These are phyloP conservation scores for Cynoglossus semilaevis DNA, from an alignment of 2,113 vertebrate species.

Conservation along the genomic window DNA sequence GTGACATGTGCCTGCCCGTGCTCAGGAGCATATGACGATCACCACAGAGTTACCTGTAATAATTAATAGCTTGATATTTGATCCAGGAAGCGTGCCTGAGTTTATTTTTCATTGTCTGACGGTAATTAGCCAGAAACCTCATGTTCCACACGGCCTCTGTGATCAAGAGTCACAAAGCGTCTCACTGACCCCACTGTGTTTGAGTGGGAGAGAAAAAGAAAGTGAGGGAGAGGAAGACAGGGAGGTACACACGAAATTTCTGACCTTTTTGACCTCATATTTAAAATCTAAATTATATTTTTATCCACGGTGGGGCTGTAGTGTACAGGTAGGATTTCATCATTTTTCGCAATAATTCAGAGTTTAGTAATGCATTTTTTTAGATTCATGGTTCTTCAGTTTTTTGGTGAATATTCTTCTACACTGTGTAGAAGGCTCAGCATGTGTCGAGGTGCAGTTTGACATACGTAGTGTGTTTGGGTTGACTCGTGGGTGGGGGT, in stretches of 20 bases:
- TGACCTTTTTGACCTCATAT: too few relatives aligned
- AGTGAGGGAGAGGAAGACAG: neutral
- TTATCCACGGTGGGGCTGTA: too few relatives aligned
- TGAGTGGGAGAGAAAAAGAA: conserved; percentile 9
- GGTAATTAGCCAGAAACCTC: conserved; percentile 27
- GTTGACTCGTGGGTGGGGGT: neutral
- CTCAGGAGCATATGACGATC: conserved; percentile 25
- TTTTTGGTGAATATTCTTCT: too few relatives aligned
- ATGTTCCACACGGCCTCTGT: conserved; percentile 5
- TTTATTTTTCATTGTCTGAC: conserved; percentile 40
- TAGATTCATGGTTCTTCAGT: too few relatives aligned
- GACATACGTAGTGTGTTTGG: neutral
- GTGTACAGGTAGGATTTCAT: too few relatives aligned
- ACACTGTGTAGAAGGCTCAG: neutral
- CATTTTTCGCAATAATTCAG: too few relatives aligned
- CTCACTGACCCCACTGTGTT: too few relatives aligned
- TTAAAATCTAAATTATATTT: too few relatives aligned
- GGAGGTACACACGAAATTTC: too few relatives aligned
- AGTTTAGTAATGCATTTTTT: too few relatives aligned
- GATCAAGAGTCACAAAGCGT: too few relatives aligned
- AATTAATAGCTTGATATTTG: conserved; percentile 69
- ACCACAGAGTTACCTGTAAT: conserved; percentile 45
- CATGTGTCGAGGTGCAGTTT: conserved; percentile 1
- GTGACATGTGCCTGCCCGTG: conserved; percentile 11
- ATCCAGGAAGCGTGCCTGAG: conserved; percentile 48